Evolutionary conservation across 2,888 invertebrate genomes (phyloP).

Genomic region (Notodonta dromedarius): DNA sequence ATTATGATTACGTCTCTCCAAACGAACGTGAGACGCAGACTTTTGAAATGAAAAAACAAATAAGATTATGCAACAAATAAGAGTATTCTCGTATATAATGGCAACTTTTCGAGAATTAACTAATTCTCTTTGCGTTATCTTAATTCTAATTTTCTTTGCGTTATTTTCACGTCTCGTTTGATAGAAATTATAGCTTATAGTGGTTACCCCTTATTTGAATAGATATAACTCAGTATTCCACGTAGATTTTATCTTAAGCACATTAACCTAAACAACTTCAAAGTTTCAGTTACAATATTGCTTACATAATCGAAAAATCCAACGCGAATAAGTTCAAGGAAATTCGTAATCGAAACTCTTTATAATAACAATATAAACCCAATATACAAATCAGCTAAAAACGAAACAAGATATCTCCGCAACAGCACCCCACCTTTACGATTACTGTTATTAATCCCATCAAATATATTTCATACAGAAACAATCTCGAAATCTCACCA

Average conservation of each 20-base stretch:
- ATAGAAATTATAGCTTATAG: no score
- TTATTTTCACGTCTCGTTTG: background rate
- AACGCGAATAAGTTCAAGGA: background rate
- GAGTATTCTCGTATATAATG: background rate
- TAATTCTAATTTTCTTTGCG: background rate
- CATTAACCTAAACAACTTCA: no score
- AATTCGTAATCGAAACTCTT: background rate
- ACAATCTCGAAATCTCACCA: conserved; percentile 35
- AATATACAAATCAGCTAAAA: conserved; percentile 17
- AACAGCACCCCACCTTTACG: conserved; percentile 21
- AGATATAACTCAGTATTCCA: no score
- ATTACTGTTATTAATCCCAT: conserved; percentile 34
- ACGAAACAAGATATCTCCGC: conserved; percentile 18
- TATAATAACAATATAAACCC: background rate
- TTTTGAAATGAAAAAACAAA: background rate
- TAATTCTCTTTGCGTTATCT: background rate
- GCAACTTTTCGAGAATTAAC: background rate
- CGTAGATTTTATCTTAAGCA: no score
- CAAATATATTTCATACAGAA: conserved; percentile 29
- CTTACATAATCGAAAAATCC: no score
- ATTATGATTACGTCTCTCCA: background rate
- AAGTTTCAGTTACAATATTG: no score
- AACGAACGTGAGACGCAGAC: background rate
- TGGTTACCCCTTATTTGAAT: no score
- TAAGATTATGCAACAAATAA: background rate